phyloP scores from a whole-genome alignment of 1,140 invertebrate genomes.

The Spodoptera frugiperda region DNA sequence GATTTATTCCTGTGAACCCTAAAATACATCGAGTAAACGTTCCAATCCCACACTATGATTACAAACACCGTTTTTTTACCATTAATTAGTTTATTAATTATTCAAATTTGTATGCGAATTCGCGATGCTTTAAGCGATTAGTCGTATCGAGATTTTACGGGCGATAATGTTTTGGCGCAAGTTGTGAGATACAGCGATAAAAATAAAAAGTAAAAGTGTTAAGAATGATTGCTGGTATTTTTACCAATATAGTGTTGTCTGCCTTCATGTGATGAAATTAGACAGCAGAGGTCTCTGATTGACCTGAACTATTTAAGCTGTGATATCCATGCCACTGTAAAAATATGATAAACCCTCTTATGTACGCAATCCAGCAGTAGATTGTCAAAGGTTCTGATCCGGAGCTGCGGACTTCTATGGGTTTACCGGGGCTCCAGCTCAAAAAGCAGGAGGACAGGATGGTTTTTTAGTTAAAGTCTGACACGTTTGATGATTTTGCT shows the following conservation, averaged over 20 bases:
- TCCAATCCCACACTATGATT: slow-evolving; percentile 70
- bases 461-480: too few species aligned
- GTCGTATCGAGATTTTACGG: slow-evolving; percentile 74
- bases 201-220: too few species aligned
- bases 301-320: too few species aligned
- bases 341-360: too few species aligned
- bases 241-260: background rate
- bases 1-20: slow-evolving; percentile 40
- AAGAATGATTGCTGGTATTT: background rate
- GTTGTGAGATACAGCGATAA: slow-evolving; percentile 35
- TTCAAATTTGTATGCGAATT: slow-evolving; percentile 80
- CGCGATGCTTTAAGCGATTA: slow-evolving; percentile 78
- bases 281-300: too few species aligned
- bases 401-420: too few species aligned
- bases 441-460: too few species aligned
- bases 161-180: slow-evolving; percentile 61
- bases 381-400: too few species aligned
- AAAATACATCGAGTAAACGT: slow-evolving; percentile 45
- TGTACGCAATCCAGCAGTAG: too few species aligned
- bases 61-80: slow-evolving; percentile 65
- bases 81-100: slow-evolving; percentile 81
- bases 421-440: too few species aligned
- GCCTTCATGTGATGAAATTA: background rate
- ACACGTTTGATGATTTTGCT: too few species aligned
- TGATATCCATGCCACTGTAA: too few species aligned